A percentile compares a stretch with the other conserved stretches of the same genome.
Conservation (phyloP, 2,797 vertebrate species). For the Paratrypauchen microcephalus region DNA sequence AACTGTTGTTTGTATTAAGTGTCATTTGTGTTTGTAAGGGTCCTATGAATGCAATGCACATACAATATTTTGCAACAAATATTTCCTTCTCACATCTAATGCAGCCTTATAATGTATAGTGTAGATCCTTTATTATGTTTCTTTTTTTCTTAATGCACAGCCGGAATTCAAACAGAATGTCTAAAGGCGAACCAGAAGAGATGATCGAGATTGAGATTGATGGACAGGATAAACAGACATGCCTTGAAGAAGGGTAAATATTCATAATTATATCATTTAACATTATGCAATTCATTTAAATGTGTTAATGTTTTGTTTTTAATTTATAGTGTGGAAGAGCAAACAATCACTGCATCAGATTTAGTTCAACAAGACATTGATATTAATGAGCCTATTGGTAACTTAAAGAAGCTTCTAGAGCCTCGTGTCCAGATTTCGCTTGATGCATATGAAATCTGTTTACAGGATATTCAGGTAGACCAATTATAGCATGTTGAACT, state of each 20-base stretch:
- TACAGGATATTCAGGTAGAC: conserved; percentile 96
- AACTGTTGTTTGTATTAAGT: too few relatives aligned
- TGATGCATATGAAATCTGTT: conserved; percentile 93
- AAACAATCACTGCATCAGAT: conserved; percentile 92
- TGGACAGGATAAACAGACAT: conserved; percentile 86
- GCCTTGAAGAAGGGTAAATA: conserved; percentile 81
- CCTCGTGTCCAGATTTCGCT: conserved; percentile 91
- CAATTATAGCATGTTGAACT: neutral
- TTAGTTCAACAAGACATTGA: conserved; percentile 97
- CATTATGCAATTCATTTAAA: neutral
- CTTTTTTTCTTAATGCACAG: conserved; percentile 15
- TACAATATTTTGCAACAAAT: too few relatives aligned
- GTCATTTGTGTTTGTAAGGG: too few relatives aligned
- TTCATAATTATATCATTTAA: neutral
- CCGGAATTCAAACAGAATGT: conserved; percentile 76
- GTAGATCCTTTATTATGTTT: neutral
- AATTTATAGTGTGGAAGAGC: conserved; percentile 87
- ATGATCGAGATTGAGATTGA: conserved; percentile 99
- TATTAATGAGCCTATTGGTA: conserved; percentile 96
- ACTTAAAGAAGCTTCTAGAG: conserved; percentile 96
- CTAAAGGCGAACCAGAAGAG: conserved; percentile 95
- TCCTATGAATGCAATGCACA: too few relatives aligned
- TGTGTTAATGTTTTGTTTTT: neutral
- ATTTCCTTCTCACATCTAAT: too few relatives aligned
- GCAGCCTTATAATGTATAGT: neutral